These are phyloP conservation scores for Periplaneta americana DNA, from an alignment of 1,140 invertebrate genomes.

Conservation along the genomic window DNA sequence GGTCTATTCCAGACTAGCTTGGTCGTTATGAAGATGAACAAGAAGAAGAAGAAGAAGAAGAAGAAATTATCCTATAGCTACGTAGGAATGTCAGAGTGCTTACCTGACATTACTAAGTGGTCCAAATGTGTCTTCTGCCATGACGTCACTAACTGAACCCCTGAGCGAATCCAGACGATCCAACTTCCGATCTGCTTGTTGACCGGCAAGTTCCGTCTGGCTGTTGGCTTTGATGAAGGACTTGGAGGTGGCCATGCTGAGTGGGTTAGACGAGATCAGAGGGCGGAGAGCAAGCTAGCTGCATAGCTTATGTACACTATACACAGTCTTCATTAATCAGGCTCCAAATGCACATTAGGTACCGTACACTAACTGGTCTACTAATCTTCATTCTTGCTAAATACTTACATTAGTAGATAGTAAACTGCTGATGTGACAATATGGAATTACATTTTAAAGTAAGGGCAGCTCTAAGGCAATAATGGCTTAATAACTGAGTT, in stretches of 20 bases:
- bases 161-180: slow-evolving; percentile 66
- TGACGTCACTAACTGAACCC: slow-evolving; percentile 62
- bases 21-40: neutral
- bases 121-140: slow-evolving; percentile 76
- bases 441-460: too few species aligned
- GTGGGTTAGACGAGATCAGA: neutral
- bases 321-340: too few species aligned
- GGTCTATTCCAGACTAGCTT: too few species aligned
- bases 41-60: neutral
- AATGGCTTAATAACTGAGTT: too few species aligned
- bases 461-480: too few species aligned
- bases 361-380: too few species aligned
- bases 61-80: too few species aligned
- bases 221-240: slow-evolving; percentile 90
- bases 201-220: slow-evolving; percentile 64
- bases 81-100: too few species aligned
- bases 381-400: too few species aligned
- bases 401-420: too few species aligned
- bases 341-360: too few species aligned
- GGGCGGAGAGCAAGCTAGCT: neutral
- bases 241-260: slow-evolving; percentile 64
- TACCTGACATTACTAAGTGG: slow-evolving; percentile 84
- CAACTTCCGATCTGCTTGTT: slow-evolving; percentile 47
- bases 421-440: too few species aligned
- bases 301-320: neutral